phyloP scores from a whole-genome alignment of 2,113 vertebrate species.

The Ciconia maguari region DNA sequence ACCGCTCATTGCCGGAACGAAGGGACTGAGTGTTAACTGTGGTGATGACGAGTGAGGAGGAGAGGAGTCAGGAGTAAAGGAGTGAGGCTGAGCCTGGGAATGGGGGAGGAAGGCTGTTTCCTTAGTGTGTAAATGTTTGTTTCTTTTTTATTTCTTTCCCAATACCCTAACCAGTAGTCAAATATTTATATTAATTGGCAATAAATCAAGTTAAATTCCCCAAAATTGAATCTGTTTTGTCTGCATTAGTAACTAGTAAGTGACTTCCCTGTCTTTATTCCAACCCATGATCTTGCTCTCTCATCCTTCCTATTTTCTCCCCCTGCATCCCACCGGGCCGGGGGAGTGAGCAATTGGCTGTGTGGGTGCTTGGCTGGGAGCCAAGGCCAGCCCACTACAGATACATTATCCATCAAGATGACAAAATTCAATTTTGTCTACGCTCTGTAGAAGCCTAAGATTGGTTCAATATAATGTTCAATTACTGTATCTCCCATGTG shows the following conservation, averaged over 20 bases:
- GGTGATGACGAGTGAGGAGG: neutral
- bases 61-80: neutral
- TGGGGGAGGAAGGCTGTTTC: neutral
- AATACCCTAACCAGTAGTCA: neutral
- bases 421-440: conserved; percentile 42
- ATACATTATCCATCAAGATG: conserved; percentile 25
- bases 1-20: neutral
- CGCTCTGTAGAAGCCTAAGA: neutral
- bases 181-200: neutral
- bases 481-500: conserved; percentile 13
- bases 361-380: neutral
- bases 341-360: neutral
- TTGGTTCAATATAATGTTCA: conserved; percentile 38
- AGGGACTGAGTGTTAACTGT: neutral
- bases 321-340: accelerated
- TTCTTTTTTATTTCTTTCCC: neutral
- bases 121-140: neutral
- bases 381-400: neutral
- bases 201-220: neutral
- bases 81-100: neutral
- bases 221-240: neutral
- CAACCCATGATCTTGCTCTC: accelerated
- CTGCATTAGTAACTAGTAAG: neutral
- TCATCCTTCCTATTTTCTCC: neutral
- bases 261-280: neutral